Percentiles rank a stretch among this genome's conserved stretches.
phyloP scores from a whole-genome alignment of 2,888 invertebrate genomes.

The Cheilosia pagana region DNA sequence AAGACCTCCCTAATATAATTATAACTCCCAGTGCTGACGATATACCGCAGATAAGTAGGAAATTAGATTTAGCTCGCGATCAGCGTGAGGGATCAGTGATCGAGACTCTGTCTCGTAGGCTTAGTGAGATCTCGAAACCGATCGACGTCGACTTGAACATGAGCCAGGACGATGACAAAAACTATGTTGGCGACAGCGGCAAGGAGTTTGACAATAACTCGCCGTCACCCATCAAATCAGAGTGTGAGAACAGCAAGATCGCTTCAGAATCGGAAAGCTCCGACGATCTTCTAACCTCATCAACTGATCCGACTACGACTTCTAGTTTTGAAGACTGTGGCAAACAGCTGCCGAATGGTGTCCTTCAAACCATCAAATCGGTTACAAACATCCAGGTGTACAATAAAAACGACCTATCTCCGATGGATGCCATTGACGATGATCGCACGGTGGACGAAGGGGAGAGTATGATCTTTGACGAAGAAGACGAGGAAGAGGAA shows the following conservation, averaged over 20 bases:
- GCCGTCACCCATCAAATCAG: constrained; percentile 76
- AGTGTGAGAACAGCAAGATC: constrained; percentile 76
- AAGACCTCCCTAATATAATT: constrained; percentile 81
- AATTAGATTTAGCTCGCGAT: constrained; percentile 79
- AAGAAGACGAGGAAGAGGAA: constrained; percentile 79
- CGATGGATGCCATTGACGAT: constrained; percentile 78
- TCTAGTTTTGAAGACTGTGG: constrained; percentile 75
- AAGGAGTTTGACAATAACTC: constrained; percentile 79
- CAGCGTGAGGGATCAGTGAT: constrained; percentile 78
- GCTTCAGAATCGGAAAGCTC: constrained; percentile 45
- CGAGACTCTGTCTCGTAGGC: constrained; percentile 79
- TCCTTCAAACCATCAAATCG: constrained; percentile 84
- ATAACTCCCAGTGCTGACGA: constrained; percentile 82
- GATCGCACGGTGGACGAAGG: constrained; percentile 81
- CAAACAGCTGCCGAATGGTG: constrained; percentile 77
- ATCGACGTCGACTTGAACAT: constrained; percentile 78
- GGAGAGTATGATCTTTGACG: constrained; percentile 80
- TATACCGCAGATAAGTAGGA: constrained; percentile 78
- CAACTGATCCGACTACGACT: constrained; percentile 63
- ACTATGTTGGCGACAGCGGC: constrained; percentile 78
- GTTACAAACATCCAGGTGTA: constrained; percentile 85
- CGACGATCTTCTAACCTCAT: constrained; percentile 59
- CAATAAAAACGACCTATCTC: constrained; percentile 73
- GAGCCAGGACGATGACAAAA: constrained; percentile 78
- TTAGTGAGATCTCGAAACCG: constrained; percentile 79